Conservation (phyloP, 92 coral and sea anemone genomes). For the Porites divaricata region DNA sequence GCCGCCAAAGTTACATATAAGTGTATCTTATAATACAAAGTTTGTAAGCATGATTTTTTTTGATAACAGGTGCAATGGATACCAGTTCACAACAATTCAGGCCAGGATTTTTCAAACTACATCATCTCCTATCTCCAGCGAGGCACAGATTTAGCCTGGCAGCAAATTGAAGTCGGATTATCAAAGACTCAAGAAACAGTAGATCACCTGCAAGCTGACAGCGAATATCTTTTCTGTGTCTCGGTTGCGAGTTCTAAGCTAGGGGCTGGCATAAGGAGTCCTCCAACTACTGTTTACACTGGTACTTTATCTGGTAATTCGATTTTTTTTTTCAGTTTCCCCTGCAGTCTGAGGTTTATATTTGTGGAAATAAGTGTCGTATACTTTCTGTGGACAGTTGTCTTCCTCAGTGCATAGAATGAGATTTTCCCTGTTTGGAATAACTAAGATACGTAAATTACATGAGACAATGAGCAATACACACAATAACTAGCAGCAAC, state of each 20-base stretch:
- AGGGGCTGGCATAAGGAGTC: slow-evolving; percentile 19
- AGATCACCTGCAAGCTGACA: not conserved
- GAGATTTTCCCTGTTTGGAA: too few species aligned
- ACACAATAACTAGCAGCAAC: too few species aligned
- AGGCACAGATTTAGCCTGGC: slow-evolving; percentile 3
- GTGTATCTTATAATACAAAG: not conserved
- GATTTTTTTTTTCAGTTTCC: not conserved
- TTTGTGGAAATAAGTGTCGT: too few species aligned
- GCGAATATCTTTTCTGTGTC: slow-evolving; percentile 16
- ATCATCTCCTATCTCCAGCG: slow-evolving; percentile 3
- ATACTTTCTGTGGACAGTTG: too few species aligned
- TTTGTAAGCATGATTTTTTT: not conserved
- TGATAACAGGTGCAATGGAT: slow-evolving; percentile 7
- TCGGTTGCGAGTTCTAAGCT: slow-evolving; percentile 1
- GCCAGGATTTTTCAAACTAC: slow-evolving; percentile 11
- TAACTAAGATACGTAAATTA: too few species aligned
- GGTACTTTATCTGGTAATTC: not conserved
- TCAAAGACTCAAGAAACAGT: slow-evolving; percentile 6
- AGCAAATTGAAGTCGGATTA: not conserved
- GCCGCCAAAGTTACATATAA: not conserved
- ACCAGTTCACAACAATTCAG: slow-evolving; percentile 12
- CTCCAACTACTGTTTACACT: not conserved
- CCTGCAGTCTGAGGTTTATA: too few species aligned
- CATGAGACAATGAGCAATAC: too few species aligned
- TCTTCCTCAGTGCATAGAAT: too few species aligned